Base-by-base conservation (phyloP, 2,113 vertebrate species). In the Lycaon pictus region DNA sequence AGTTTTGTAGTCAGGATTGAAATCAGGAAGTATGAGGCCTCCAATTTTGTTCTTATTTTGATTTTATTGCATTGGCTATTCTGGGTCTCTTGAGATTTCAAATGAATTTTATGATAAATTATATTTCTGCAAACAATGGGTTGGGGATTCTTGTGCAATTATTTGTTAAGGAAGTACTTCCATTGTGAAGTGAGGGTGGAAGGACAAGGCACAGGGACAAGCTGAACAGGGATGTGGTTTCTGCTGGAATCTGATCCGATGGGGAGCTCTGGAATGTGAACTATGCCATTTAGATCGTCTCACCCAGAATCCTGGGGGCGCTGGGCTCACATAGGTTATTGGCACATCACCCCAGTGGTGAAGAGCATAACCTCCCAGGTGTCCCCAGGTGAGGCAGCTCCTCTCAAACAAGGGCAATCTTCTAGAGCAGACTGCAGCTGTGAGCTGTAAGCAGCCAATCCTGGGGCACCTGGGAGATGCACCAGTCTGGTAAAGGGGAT, bases 241-340 rank as follows among this genome's bases (percentile, higher is more conserved):
- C 23, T 77, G 48, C 25, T 43, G n/a, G 15, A 7, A 10, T 25
- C 60, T 37, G 11, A 32, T 35, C 51, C 8, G 6, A 20, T 25
- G 37, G 56, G 37, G 58, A 74, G 5, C 62, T 25, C 83, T 51
- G 62, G 27, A 23, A 13, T 23, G 35, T 25, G 79, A 63, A 27
- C 29, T 48, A 29, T 9, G 4, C 9, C 51, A 3, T 11, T 3
- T 3, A n/a, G 35, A n/a, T 1, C 0, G 32, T 62, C 55, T 55
- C 25, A 27, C 80, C 51, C 6, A 37, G 19, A 32, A 29, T 56
- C 11, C 1, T 87, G 72, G 10, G 43, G 67, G 11, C 37, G 11
- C 29, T 32, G 25, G 17, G 56, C 48, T 81, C n/a, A 1, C 19
- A 4, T 69, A 25, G 20, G 37, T 35, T 81, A 25, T 56, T 79